Conservation (phyloP, 2,888 invertebrate genomes). For the Megalurothrips usitatus region DNA sequence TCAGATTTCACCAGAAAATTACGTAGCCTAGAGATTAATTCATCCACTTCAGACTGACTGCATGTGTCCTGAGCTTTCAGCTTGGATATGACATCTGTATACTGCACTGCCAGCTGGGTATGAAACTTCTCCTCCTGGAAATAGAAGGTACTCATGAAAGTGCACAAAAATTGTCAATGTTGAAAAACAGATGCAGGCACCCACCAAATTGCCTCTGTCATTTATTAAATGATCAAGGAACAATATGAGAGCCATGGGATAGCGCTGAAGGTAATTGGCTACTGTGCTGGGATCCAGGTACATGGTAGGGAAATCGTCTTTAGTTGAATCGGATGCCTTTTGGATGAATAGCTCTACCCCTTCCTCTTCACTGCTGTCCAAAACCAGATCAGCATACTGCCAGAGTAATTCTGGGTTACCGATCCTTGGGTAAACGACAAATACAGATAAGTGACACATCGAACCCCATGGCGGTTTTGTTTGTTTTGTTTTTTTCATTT, state of each 20-base stretch:
- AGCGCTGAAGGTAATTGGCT: constrained; percentile 46
- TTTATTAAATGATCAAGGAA: constrained; percentile 48
- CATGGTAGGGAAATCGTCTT: constrained; percentile 39
- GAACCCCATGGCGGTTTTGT: too few relatives aligned
- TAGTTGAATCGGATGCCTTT: constrained; percentile 41
- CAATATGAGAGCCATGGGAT: constrained; percentile 45
- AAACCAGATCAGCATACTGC: constrained; percentile 48
- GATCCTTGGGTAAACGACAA: constrained; percentile 37
- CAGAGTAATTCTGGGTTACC: constrained; percentile 46
- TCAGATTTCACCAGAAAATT: constrained; percentile 47
- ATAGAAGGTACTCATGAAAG: constrained; percentile 30
- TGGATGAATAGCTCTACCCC: constrained; percentile 48
- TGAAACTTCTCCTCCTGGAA: constrained; percentile 49
- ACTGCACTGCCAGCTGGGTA: constrained; percentile 49
- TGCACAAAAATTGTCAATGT: not conserved
- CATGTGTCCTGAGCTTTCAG: constrained; percentile 40
- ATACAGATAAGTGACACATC: not conserved
- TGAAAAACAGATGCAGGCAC: not conserved
- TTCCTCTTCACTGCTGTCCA: constrained; percentile 45
- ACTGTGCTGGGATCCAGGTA: constrained; percentile 42
- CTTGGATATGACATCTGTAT: constrained; percentile 46
- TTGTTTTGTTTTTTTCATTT: too few relatives aligned
- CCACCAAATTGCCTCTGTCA: constrained; percentile 45
- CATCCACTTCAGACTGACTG: constrained; percentile 39
- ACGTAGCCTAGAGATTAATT: constrained; percentile 35